Evolutionary conservation across 2,113 vertebrate genomes (phyloP), one percentile per base, ranked within the genome.

Genomic region (Psilopogon haemacephalus): DNA sequence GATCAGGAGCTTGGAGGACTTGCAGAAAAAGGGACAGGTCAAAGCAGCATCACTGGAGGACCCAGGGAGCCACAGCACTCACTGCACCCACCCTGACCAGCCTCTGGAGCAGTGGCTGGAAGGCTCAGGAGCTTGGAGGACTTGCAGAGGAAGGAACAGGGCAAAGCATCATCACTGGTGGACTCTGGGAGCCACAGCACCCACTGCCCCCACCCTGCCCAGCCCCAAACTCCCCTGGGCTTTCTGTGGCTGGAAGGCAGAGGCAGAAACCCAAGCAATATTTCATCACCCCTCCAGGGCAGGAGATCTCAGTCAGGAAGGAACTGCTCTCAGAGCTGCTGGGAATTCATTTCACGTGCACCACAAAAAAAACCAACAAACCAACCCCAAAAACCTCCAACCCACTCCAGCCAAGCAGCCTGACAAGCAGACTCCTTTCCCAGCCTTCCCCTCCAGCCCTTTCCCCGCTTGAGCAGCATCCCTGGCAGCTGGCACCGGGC

Each of bases 401-500:
- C 42, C 42, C 16, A 50, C 48, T 54, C 26, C 52, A 54, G 13
- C 27, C 15, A 62, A 24, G 15, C 8, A 50, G 23, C 4, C 40
- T n/a, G 50, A 24, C 62, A 46, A 9, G 28, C 30, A 84, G 33
- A 3, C 60, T 59, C 56, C 60, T 95, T 76, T 80, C 82, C 88
- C 91, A 12, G 37, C 81, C 64, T 20, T 77, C 0, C 0, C 1
- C 76, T 86, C 8, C 0, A 80, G 71, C 82, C 63, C 87, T 83
- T 83, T 76, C 75, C 91, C 85, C 0, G 17, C 91, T 70, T 70
- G 88, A 89, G 85, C 82, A 91, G 87, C 90, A 71, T 68, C 90
- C 68, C 88, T 35, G 86, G 92, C 93, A 95, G 93, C 92, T 95
- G 95, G 93, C 88, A 85, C 74, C 0, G n/a, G n/a, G 75, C 1